Evolutionary conservation across 1,140 invertebrate species (phyloP), one percentile per base, ranked within the genome.

Genomic region (Pinna nobilis): DNA sequence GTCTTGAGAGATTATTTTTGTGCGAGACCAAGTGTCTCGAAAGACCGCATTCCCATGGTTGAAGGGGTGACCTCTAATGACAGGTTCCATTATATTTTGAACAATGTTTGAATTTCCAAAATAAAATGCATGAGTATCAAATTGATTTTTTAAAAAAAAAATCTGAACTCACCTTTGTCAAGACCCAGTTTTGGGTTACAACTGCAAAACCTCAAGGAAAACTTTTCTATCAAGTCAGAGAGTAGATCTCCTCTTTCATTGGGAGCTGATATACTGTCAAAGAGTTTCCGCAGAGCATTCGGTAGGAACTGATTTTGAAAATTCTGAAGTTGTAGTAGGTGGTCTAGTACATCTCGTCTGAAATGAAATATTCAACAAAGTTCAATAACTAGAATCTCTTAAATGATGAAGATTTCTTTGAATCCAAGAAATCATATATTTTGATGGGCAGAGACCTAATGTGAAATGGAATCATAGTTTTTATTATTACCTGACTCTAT

Each of bases 251-350:
- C 89, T 41, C 90, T 77, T 49, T 89, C 84, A 70, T 88, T 84
- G 23, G 90, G 90, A 30, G 90, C 90, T 69, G 90, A 87, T 23
- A 91, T 83, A 61, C 88, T 85, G 53, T 81, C 70, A 76, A 92
- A 91, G 60, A 91, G 90, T 60, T 88, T 87, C n/a, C 91, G 83
- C 61, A 92, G 83, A 55, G 91, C 91, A 76, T 90, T 90, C 13
- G 91, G 90, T 65, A 91, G 81, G 81, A 91, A 91, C 79, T 90
- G 89, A 73, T 90, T 90, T 41, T 87, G 83, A 84, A 88, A 92
- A 70, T 91, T 90, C 63, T 91, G 90, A n/a, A 91, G 81, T 66
- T 89, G 83, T 37, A 92, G 84, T 44, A 91, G 74, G 47, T 85
- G 76, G 51, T 91, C 90, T 49, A 91, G 78, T 7, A 91, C 87